Percentiles rank a stretch among this genome's conserved stretches.
Conservation (phyloP, 2,888 invertebrate genomes). For the Belgica antarctica region DNA sequence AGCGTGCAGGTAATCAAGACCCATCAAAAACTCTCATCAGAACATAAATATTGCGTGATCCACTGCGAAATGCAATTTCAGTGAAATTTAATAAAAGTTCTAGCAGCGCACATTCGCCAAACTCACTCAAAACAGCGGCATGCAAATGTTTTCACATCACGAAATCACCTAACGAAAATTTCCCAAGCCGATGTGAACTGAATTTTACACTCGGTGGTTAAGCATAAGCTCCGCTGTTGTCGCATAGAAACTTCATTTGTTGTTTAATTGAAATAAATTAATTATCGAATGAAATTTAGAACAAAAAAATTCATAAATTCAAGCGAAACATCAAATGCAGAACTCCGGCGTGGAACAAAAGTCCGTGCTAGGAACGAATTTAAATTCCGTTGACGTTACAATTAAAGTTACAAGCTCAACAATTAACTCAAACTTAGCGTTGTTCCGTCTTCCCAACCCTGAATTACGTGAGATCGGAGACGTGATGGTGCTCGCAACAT, state of each 20-base stretch:
- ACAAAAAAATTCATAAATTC: conserved; percentile 1
- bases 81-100: conserved; percentile 16
- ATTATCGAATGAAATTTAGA: background rate
- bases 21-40: conserved; percentile 15
- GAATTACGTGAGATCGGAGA: background rate
- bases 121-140: background rate
- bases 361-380: background rate
- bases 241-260: background rate
- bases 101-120: background rate
- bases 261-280: conserved; percentile 26
- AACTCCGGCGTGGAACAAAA: background rate
- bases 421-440: background rate
- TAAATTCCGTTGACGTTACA: conserved; percentile 32
- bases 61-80: conserved; percentile 18
- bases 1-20: conserved; percentile 23
- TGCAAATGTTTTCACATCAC: background rate
- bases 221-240: background rate
- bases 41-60: conserved; percentile 37
- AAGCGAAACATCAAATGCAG: conserved; percentile 13
- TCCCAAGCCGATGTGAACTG: background rate
- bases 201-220: background rate
- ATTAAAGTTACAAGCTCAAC: conserved; percentile 16
- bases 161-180: background rate
- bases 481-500: background rate
- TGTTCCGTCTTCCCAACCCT: background rate